Base-by-base conservation (phyloP, 2,113 vertebrate species). In the Hemicordylus capensis region DNA sequence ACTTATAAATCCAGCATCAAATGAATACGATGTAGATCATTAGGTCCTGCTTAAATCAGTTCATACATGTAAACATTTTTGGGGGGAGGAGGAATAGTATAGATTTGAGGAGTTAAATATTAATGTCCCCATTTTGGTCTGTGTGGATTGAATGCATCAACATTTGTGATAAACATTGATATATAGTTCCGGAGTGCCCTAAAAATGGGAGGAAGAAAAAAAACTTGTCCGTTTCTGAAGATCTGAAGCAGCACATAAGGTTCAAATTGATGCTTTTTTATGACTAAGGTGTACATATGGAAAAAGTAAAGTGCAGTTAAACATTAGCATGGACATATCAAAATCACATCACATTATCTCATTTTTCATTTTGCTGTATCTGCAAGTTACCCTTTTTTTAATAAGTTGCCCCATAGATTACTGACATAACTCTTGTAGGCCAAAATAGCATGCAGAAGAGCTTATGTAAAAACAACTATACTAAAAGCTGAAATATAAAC, bases 291-390 rank as follows among this genome's bases (percentile, higher is more conserved):
- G 78, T 48, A 51, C 42, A 44, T 28, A 56, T 12, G 56, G 34
- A 78, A 80, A 28, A 31, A 9, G 9, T 48, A 67, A 31, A 63
- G 44, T 66, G 42, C 34, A 80, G 61, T 12, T 11, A 22, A 10
- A 66, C 61, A 67, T 80, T 80, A 67, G 64, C 78, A 80, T 80
- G 46, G 34, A 37, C 64, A 69, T 64, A 67, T 79, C 77, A n/a
- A 44, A 64, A 22, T 31, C 39, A n/a, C 17, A 63, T 54, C n/a
- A 54, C 54, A 67, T 69, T 69, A 54, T 20, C 54, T 81, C 69
- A 69, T 69, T 80, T 44, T 80, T 80, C 79, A 80, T 67, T 26
- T 69, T 80, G 63, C 39, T 80, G 31, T 67, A 39, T 34, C 66
- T 39, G n/a, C n/a, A 69, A 54, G 64, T 5, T 69, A 54, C 51